Evolutionary conservation across 1,140 invertebrate species (phyloP).

Genomic region (Cotesia glomerata): DNA sequence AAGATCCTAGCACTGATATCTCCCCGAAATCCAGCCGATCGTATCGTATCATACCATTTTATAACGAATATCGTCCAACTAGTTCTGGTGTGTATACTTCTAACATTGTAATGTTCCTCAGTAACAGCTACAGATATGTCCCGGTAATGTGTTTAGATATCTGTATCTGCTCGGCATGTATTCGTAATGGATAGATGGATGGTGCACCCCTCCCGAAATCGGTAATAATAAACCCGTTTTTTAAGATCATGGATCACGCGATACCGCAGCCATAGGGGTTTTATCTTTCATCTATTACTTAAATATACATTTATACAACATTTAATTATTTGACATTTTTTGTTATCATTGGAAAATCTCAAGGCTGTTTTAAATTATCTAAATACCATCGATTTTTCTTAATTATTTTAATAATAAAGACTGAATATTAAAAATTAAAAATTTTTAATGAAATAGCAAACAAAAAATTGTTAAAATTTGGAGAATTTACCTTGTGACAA

Average conservation of each 20-base stretch:
- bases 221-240: neutral
- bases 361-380: too few relatives aligned
- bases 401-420: too few relatives aligned
- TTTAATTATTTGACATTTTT: neutral
- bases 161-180: too few relatives aligned
- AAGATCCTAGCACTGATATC: slow-evolving; percentile 35
- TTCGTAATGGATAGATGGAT: too few relatives aligned
- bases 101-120: neutral
- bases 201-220: neutral
- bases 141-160: neutral
- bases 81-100: slow-evolving; percentile 13
- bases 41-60: slow-evolving; percentile 31
- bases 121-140: neutral
- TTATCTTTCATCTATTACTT: neutral
- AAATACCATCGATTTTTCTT: too few relatives aligned
- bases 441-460: too few relatives aligned
- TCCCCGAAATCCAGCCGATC: slow-evolving; percentile 26
- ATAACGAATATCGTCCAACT: slow-evolving; percentile 28
- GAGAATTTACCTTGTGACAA: too few relatives aligned
- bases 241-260: slow-evolving; percentile 6
- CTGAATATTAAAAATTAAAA: too few relatives aligned
- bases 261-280: neutral
- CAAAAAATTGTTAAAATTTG: too few relatives aligned
- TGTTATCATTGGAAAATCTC: too few relatives aligned
- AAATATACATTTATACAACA: neutral